Base-by-base conservation (phyloP, 2,888 invertebrate genomes). In the Brachypalpus laphriformis region DNA sequence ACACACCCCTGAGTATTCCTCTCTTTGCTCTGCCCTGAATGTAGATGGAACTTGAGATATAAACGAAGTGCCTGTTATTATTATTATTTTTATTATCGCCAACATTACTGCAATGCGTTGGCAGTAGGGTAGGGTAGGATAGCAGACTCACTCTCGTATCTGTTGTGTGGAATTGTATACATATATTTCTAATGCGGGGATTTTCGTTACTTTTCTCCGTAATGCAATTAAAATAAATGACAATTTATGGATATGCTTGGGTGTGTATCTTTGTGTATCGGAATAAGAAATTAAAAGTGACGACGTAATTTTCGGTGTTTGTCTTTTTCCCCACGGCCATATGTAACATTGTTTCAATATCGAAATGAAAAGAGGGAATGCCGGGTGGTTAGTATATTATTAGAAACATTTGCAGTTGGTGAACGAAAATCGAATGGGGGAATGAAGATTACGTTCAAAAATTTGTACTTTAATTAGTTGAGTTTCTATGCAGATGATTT, bases 221-320 rank as follows among this genome's bases (percentile, higher is more conserved):
- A 77, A 77, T 82, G 82, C 66, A 77, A 82, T 82, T 82, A 82
- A 82, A 82, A 78, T 82, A 78, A 82, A 82, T 47, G 82, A 82
- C 72, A 77, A 54, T 82, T 77, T 72, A 82, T 78, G 72, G 54
- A 68, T 71, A 66, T 40, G n/a, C 20, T 16, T 25, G 71, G 45
- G 16, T 61, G 34, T 70, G 49, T 34, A 25, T 40, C 7, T 18
- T 18, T 54, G 31, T 56, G 20, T 74, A 66, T 66, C 40, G 37
- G 61, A 61, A 68, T 45, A 77, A 54, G 59, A 70, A 63, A 68
- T 75, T 75, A 81, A 76, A 82, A 65, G 47, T 76, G 68, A 63
- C 81, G 54, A 61, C 28, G 59, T 61, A 57, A 72, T 66, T 74
- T 74, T 74, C 56, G 25, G 37, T 31, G 28, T 56, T 51, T 54